Percentiles rank a stretch among this genome's conserved stretches.
phyloP scores from a whole-genome alignment of 2,888 invertebrate species.

The Pristionchus arcanus region DNA sequence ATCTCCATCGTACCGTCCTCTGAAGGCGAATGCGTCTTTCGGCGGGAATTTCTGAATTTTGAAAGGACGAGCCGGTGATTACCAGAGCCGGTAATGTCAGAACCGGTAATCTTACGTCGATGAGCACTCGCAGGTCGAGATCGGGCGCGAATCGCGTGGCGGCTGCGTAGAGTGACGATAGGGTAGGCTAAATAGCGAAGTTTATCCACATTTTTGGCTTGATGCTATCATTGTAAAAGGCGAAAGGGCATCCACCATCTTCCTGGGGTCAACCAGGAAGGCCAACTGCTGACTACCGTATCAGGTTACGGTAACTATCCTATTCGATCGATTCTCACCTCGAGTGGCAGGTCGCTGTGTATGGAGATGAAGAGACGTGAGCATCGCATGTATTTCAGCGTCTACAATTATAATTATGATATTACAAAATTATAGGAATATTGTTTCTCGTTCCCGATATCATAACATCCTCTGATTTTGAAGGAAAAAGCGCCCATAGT shows the following conservation, averaged over 20 bases:
- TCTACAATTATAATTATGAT: not conserved
- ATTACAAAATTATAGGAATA: not conserved
- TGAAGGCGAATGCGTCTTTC: not conserved
- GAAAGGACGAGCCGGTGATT: not conserved
- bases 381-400: not conserved
- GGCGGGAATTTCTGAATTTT: constrained; percentile 6
- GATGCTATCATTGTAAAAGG: too few relatives aligned
- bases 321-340: not conserved
- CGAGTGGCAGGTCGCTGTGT: not conserved
- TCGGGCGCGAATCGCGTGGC: not conserved
- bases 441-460: too few relatives aligned
- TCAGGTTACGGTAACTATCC: too few relatives aligned
- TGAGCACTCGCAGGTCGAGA: not conserved
- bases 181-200: not conserved
- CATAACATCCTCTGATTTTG: too few relatives aligned
- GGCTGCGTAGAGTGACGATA: not conserved
- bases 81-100: not conserved
- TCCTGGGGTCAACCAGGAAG: too few relatives aligned
- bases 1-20: not conserved
- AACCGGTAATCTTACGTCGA: not conserved
- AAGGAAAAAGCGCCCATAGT: too few relatives aligned
- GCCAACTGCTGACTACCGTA: too few relatives aligned
- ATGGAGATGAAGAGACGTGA: not conserved
- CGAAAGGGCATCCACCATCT: too few relatives aligned
- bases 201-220: too few relatives aligned